Percentiles rank a stretch among this genome's conserved stretches.
phyloP scores from a whole-genome alignment of 2,888 invertebrate species.

The Escarpia spicata region DNA sequence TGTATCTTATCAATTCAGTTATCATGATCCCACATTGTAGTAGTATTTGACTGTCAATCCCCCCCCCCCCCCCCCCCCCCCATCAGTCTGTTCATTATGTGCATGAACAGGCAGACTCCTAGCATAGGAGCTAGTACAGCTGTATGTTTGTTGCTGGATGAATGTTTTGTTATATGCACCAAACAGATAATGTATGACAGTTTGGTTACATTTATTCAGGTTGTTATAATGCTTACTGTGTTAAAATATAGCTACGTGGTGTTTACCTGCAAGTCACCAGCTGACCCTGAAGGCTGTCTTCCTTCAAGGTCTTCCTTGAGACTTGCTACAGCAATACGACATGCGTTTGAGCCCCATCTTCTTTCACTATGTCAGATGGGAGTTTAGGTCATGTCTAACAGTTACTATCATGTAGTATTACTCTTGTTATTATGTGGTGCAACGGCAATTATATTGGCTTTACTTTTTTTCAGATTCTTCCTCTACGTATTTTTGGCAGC shows the following conservation, averaged over 20 bases:
- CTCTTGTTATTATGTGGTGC: background rate
- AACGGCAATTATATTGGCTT: background rate
- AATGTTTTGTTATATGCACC: too few species aligned
- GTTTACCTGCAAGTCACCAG: constrained; percentile 21
- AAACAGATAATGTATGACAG: background rate
- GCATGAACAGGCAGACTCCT: background rate
- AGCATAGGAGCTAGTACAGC: background rate
- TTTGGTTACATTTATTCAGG: background rate
- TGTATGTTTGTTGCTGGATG: too few species aligned
- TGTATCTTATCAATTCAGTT: background rate
- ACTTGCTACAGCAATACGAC: constrained; percentile 23
- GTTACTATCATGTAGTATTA: background rate
- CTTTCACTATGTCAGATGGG: background rate
- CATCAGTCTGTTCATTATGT: background rate
- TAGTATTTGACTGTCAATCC: background rate
- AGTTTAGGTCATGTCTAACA: constrained; percentile 14
- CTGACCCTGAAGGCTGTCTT: constrained; percentile 22
- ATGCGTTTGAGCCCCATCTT: background rate
- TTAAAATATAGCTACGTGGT: background rate
- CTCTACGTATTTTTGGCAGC: constrained; percentile 94
- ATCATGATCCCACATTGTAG: background rate
- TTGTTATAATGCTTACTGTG: background rate
- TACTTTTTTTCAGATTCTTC: constrained; percentile 76
- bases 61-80: too few species aligned
- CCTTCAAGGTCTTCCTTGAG: constrained; percentile 25